Evolutionary conservation across 2,797 vertebrate genomes (phyloP), one percentile per base, ranked within the genome.

Genomic region (Argentina silus): DNA sequence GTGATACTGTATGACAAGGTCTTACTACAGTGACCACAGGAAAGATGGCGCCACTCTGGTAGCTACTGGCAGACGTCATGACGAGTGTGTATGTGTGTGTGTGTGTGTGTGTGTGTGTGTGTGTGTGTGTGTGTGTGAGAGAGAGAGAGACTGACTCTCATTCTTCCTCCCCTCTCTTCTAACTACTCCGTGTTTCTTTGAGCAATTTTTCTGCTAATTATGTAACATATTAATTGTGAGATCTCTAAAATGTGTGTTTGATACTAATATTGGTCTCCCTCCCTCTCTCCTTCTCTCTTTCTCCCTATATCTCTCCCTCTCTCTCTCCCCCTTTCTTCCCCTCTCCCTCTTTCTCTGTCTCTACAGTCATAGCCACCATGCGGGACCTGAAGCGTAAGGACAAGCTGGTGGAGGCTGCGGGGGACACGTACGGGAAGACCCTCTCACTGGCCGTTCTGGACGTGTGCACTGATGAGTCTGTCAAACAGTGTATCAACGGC

Each of bases 351-450:
- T 90, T 95, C 67, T 95, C 94, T 0, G 92, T 69, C 0, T 93
- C 94, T 5, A 78, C 81, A 98, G 97, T 98, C 67, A 93, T 97
- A 8, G 97, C 97, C 85, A 98, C 97, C 68, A 98, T 98, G 97
- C 90, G 97, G 43, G 95, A 98, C 87, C 90, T 97, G 84, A 87
- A 87, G 70, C 97, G 95, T 91, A 97, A 95, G 79, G 93, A 90
- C 62, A 91, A 91, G 51, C 87, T 98, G 59, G 91, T 96, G 80
- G 91, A 91, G 64, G 96, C 95, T 0, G 96, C 96, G 0, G 96
- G 96, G 6, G 81, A 94, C 0, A 21, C 89, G 0, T 92, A 95
- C 51, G 95, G 94, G 21, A 93, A 91, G 82, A 98, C 95, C 0
- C 74, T 98, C 83, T 92, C 81, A 4, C 83, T 98, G 90, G 92